A percentile compares a stretch with the other conserved stretches of the same genome.
phyloP scores from a whole-genome alignment of 2,888 invertebrate genomes.

The Arctia plantaginis region DNA sequence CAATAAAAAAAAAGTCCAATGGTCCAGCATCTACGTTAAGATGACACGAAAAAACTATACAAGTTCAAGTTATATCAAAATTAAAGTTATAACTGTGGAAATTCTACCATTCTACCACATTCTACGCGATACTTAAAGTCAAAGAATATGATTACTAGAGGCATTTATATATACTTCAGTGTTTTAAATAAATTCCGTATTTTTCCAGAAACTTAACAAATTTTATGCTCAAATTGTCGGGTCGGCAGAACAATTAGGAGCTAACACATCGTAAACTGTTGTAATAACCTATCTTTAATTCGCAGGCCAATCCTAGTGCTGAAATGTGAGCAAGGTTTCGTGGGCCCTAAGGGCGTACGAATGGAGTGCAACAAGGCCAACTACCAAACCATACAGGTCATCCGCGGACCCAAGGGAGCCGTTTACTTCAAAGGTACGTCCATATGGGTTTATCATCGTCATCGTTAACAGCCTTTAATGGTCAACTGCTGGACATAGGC shows the following conservation, averaged over 20 bases:
- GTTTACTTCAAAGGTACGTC: constrained; percentile 95
- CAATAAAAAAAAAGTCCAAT: no score
- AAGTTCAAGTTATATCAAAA: no score
- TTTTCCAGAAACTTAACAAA: not conserved
- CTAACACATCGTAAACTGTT: not conserved
- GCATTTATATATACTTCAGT: not conserved
- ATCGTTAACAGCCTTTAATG: no score
- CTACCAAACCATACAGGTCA: constrained; percentile 97
- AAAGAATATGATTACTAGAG: no score
- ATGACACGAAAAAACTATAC: no score
- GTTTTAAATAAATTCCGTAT: not conserved
- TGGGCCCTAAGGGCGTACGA: constrained; percentile 95
- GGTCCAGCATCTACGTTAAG: no score
- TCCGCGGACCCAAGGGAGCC: constrained; percentile 94
- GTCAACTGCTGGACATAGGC: no score
- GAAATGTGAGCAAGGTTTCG: constrained; percentile 98
- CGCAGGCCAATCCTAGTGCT: constrained; percentile 95
- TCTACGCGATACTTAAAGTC: no score
- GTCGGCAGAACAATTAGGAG: not conserved
- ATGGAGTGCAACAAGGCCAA: constrained; percentile 98
- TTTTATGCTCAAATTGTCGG: not conserved
- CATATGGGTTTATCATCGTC: no score
- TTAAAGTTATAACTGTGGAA: no score
- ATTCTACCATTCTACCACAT: no score
- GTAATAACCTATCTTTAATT: not conserved